phyloP scores from a whole-genome alignment of 2,797 vertebrate genomes.

The Eremophila alpestris region DNA sequence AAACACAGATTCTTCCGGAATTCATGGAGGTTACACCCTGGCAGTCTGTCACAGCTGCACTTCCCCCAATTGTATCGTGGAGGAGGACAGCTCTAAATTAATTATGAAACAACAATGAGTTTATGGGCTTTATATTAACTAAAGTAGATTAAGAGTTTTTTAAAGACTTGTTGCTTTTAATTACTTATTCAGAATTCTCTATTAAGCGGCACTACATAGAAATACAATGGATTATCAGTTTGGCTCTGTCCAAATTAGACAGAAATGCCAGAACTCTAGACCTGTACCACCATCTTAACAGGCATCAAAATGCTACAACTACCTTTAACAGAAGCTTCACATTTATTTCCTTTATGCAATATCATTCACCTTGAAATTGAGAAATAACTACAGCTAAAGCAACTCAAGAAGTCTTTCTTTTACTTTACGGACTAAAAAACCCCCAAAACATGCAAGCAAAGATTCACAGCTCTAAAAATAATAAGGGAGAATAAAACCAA shows the following conservation, averaged over 20 bases:
- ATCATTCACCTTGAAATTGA: neutral
- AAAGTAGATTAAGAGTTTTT: neutral
- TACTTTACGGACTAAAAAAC: neutral
- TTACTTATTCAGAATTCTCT: neutral
- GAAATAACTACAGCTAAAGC: neutral
- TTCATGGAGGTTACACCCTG: slow-evolving; percentile 1
- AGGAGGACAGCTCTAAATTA: neutral
- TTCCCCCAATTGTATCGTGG: neutral
- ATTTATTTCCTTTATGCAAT: neutral
- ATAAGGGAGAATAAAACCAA: neutral
- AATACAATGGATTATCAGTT: neutral
- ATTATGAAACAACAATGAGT: neutral
- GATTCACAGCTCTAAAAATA: neutral
- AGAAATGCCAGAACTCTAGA: neutral
- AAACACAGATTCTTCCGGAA: slow-evolving; percentile 3
- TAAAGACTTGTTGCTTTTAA: neutral
- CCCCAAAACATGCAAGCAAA: neutral
- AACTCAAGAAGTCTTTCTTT: neutral
- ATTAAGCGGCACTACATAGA: neutral
- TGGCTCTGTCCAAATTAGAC: neutral
- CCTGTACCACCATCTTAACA: neutral
- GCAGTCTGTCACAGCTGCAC: neutral
- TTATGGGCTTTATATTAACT: neutral
- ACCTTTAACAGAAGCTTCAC: neutral
- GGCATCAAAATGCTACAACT: neutral